Evolutionary conservation across 2,888 invertebrate species (phyloP), one percentile per base, ranked within the genome.

Genomic region (Meliscaeva auricollis): DNA sequence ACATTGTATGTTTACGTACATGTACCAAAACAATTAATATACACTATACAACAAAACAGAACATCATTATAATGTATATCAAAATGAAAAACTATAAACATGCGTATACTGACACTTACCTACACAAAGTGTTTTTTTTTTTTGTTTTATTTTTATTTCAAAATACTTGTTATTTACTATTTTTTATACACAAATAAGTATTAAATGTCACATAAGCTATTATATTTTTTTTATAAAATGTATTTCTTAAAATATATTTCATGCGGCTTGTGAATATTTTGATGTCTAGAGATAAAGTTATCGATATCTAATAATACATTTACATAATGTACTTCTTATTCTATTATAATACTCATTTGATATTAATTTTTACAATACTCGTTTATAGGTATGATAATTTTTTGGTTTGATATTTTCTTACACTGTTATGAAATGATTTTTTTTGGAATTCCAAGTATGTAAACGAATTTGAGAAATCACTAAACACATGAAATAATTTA

Each of bases 31-130:
- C 17, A 58, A 35, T 6, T 17, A 46, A 17, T 17, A 17, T 13
- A 20, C 8, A 46, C 7, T 7, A n/a, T 11, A 17, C n/a, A 17
- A 56, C 6, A 17, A 20, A 20, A 1, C 1, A 17, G 17, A 0
- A 15, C 1, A 13, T 22, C 0, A 30, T 7, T 15, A 30, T 30
- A 38, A n/a, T n/a, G n/a, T n/a, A n/a, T n/a, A n/a, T n/a, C n/a
- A n/a, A n/a, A n/a, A n/a, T n/a, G n/a, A n/a, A n/a, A n/a, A n/a
- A n/a, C n/a, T n/a, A n/a, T n/a, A n/a, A n/a, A n/a, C n/a, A n/a
- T n/a, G n/a, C n/a, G 35, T 20, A 38, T 68, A 74, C 54, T 22
- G 60, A 79, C 69, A 84, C 84, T 84, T 84, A 84, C 84, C 84
- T 75, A 60, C 41, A 70, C 64, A 68, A 15, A 64, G 17, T n/a